Evolutionary conservation across 2,113 vertebrate genomes (phyloP), one percentile per base, ranked within the genome.

Genomic region (Uria lomvia): DNA sequence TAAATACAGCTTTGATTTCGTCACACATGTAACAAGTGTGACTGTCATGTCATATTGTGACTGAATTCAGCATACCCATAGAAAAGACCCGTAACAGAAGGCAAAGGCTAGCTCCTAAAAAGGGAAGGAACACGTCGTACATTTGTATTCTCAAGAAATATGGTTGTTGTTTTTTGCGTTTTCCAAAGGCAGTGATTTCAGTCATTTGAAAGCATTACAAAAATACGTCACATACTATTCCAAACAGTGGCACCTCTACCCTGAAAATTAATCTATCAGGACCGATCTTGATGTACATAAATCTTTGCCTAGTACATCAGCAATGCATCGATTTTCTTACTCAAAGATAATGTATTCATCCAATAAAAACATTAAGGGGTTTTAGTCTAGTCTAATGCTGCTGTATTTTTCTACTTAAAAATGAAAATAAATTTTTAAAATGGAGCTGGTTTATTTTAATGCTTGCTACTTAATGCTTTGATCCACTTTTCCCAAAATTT

Each of bases 141-240:
- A 14, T 79, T 82, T 88, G 32, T 49, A 73, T 92, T 86, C 72
- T 66, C 50, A 81, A 30, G 23, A 92, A 90, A 88, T 38, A 63
- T 0, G 8, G 1, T 13, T 50, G 55, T 43, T 42, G 3, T 65
- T 49, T 43, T 65, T 87, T 68, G 18, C 5, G 53, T 49, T 80
- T 88, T 80, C 56, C 30, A 80, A 91, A 85, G 56, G 85, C 74
- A 86, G 40, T 4, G 5, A 92, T 92, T 93, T 92, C 40, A 90
- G 43, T n/a, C 36, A 78, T 81, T 95, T 93, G 47, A 96, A 97
- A 85, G 58, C 94, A 86, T 56, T 65, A 77, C 40, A 89, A 50
- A 95, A 94, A 93, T 90, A 78, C 77, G 50, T 27, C 32, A 76
- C 55, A 58, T 71, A 71, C 42, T 82, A 84, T 70, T 97, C 40